Percentiles rank a stretch among this genome's conserved stretches.
phyloP scores from a whole-genome alignment of 35 echinoderm and acorn worm genomes.

The Ptychodera flava region DNA sequence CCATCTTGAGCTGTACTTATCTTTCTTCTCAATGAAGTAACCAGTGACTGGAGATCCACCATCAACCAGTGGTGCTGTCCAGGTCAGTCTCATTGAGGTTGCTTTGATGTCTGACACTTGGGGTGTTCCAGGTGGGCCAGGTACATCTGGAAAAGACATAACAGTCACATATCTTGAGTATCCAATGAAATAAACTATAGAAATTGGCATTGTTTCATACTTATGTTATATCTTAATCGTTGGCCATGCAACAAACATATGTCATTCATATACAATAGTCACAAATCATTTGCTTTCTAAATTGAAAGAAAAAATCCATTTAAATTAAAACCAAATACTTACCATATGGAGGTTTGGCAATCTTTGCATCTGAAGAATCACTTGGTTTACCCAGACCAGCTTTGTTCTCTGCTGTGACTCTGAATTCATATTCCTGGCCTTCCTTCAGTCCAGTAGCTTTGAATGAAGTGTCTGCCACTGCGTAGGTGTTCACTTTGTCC shows the following conservation, averaged over 20 bases:
- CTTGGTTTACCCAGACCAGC: not conserved
- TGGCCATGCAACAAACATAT: no score
- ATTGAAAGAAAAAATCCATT: no score
- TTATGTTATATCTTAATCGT: no score
- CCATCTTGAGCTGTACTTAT: slow-evolving; percentile 71
- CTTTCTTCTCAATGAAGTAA: slow-evolving; percentile 68
- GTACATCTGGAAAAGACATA: slow-evolving; percentile 20
- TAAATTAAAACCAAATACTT: no score
- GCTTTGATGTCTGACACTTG: slow-evolving; percentile 25
- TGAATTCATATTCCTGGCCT: not conserved
- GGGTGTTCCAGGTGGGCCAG: slow-evolving; percentile 65
- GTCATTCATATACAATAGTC: no score
- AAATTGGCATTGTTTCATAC: no score
- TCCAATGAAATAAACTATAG: no score
- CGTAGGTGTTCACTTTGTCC: not conserved
- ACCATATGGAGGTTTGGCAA: not conserved
- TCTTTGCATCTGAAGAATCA: not conserved
- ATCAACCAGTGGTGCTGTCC: slow-evolving; percentile 56
- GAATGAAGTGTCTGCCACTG: not conserved
- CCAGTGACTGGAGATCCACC: slow-evolving; percentile 67
- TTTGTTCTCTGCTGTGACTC: not conserved
- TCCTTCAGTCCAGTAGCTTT: not conserved
- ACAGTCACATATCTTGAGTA: no score
- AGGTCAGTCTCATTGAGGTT: slow-evolving; percentile 49
- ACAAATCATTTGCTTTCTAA: no score